These are phyloP conservation scores for Datnioides undecimradiatus DNA, from an alignment of 2,113 vertebrate genomes.

Conservation along the genomic window DNA sequence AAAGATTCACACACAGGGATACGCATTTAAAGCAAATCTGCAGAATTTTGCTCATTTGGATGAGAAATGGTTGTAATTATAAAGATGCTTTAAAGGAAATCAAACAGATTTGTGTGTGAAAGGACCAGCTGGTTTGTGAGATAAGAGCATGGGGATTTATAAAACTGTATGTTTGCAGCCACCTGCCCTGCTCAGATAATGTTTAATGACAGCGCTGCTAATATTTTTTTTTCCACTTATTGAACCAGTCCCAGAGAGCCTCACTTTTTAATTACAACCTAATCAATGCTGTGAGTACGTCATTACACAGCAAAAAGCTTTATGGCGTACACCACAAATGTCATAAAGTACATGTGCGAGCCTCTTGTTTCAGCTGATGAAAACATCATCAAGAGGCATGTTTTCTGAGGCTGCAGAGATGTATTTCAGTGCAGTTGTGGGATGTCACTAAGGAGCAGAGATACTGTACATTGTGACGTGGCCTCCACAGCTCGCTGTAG, in stretches of 20 bases:
- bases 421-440: background rate
- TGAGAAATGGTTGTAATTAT: background rate
- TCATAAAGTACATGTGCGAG: constrained; percentile 5
- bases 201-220: constrained; percentile 60
- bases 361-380: background rate
- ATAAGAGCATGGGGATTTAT: constrained; percentile 44
- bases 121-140: constrained; percentile 42
- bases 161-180: constrained; percentile 35
- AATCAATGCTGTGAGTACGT: constrained; percentile 72
- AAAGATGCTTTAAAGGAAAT: constrained; percentile 1
- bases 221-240: constrained; percentile 79
- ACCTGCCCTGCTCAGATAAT: constrained; percentile 53
- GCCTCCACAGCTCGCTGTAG: background rate
- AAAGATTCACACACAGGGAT: background rate
- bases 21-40: background rate
- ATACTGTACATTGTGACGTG: background rate
- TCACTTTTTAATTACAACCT: constrained; percentile 75
- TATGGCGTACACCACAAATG: constrained; percentile 18
- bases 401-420: background rate
- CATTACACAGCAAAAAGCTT: constrained; percentile 65
- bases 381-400: constrained; percentile 13
- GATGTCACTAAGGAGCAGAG: background rate
- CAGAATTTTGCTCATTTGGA: background rate
- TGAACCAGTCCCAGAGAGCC: constrained; percentile 73
- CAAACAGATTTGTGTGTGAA: constrained; percentile 24